Conservation (phyloP, 2,797 vertebrate genomes). For the Menidia menidia region DNA sequence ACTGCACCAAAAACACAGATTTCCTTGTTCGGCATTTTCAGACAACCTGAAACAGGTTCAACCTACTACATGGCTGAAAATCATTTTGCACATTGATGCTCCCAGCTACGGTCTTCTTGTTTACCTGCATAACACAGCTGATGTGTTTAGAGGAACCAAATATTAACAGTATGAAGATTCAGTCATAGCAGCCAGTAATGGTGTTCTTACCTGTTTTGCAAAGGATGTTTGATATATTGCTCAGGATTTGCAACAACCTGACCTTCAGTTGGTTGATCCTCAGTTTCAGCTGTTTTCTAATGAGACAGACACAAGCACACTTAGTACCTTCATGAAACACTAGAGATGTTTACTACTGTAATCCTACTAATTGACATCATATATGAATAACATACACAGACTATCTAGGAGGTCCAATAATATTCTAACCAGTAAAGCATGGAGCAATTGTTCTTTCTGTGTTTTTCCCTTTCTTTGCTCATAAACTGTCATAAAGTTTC, state of each 20-base stretch:
- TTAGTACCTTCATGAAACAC: background rate
- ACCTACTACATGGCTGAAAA: background rate
- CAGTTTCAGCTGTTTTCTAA: conserved; percentile 83
- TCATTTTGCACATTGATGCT: background rate
- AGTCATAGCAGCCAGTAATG: conserved; percentile 8
- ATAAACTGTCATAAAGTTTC: background rate
- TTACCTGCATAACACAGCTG: background rate
- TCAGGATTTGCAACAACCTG: conserved; percentile 78
- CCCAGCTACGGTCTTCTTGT: background rate
- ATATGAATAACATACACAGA: background rate
- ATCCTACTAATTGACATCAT: background rate
- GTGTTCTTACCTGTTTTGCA: conserved; percentile 85
- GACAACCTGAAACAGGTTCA: conserved; percentile 6
- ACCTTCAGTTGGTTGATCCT: conserved; percentile 75
- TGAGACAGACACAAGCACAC: conserved; percentile 19
- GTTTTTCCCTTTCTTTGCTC: background rate
- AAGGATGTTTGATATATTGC: conserved; percentile 86
- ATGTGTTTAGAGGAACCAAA: background rate
- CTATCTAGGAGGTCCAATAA: background rate
- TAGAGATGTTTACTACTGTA: background rate
- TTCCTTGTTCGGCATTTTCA: background rate
- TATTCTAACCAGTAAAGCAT: background rate
- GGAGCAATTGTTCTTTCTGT: background rate
- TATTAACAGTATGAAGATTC: background rate
- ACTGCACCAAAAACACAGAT: conserved; percentile 23